Conservation (phyloP, 1,140 invertebrate genomes). For the Drosophila arawakana region DNA sequence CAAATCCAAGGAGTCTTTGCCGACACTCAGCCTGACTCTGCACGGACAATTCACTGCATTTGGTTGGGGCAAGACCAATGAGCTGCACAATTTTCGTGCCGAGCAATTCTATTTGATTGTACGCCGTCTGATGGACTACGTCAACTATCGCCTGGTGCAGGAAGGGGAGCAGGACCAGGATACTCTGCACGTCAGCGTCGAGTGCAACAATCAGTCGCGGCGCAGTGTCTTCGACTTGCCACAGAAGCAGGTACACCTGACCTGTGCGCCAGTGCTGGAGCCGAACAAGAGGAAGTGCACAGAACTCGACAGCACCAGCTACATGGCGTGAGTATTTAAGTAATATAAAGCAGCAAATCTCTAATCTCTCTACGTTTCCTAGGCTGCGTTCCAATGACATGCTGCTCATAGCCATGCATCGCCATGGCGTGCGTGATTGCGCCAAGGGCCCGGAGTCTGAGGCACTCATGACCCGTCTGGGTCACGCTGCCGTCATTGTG, state of each 20-base stretch:
- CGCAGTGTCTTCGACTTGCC: not conserved
- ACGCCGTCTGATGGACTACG: slow-evolving; percentile 49
- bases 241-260: slow-evolving; percentile 19
- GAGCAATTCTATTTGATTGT: slow-evolving; percentile 42
- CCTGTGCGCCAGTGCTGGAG: slow-evolving; percentile 59
- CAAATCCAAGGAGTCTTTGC: not conserved
- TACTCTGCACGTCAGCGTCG: slow-evolving; percentile 39
- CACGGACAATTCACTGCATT: not conserved
- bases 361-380: not conserved
- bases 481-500: slow-evolving; percentile 87
- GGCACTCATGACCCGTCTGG: slow-evolving; percentile 85
- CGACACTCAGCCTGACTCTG: slow-evolving; percentile 22
- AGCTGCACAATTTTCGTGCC: slow-evolving; percentile 56
- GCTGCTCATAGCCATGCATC: slow-evolving; percentile 87
- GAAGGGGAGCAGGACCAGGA: slow-evolving; percentile 3
- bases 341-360: not conserved
- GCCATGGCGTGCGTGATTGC: slow-evolving; percentile 86
- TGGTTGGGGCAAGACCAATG: slow-evolving; percentile 5
- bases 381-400: slow-evolving; percentile 86
- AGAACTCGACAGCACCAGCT: slow-evolving; percentile 18
- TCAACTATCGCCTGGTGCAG: slow-evolving; percentile 44
- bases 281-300: slow-evolving; percentile 43
- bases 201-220: slow-evolving; percentile 27
- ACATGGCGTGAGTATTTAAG: slow-evolving; percentile 53
- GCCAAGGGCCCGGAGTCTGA: slow-evolving; percentile 84